Base-by-base conservation (phyloP, 2,888 invertebrate genomes). In the Hydriomena furcata region DNA sequence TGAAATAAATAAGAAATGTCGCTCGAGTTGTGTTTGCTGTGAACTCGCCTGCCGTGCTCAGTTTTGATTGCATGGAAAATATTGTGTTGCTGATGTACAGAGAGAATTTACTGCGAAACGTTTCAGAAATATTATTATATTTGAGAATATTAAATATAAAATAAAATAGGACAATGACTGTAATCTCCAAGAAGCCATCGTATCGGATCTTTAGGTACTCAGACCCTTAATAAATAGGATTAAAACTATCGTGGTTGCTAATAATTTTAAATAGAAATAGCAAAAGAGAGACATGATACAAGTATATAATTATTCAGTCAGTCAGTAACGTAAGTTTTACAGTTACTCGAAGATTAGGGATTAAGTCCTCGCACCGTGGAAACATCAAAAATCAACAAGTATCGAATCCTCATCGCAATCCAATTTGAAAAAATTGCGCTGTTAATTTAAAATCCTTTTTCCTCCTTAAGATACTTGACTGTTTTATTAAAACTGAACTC, bases 401-500 rank as follows among this genome's bases (percentile, higher is more conserved):
- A 36, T 51, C 13, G 40, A 37, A 31, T 43, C 47, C 27, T 43
- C 43, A 51, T 60, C 47, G 51, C 42, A 57, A 46, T 53, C 40
- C 51, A 58, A 58, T 60, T 59, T 52, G 36, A 45, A 11, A 30
- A 43, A 43, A 55, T 60, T 55, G 57, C 56, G 52, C 58, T 50
- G 55, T 62, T 40, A 54, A 57, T 32, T 50, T 38, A 30, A 59
- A 60, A 60, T 61, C 57, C 57, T 57, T 55, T 55, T 53, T 47
- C 44, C 44, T 32, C 55, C 54, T 52, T 32, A 34, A 35, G 47
- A 36, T 61, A 54, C 52, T 65, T 55, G 66, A 63, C 64, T 69
- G 72, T 76, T 76, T 70, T 77, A 79, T 79, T 80, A 79, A 74
- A 59, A 68, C 65, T 30, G 31, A 41, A 24, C 24, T 8, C 10